Evolutionary conservation across 2,797 vertebrate species (phyloP).

Genomic region (Miichthys miiuy): DNA sequence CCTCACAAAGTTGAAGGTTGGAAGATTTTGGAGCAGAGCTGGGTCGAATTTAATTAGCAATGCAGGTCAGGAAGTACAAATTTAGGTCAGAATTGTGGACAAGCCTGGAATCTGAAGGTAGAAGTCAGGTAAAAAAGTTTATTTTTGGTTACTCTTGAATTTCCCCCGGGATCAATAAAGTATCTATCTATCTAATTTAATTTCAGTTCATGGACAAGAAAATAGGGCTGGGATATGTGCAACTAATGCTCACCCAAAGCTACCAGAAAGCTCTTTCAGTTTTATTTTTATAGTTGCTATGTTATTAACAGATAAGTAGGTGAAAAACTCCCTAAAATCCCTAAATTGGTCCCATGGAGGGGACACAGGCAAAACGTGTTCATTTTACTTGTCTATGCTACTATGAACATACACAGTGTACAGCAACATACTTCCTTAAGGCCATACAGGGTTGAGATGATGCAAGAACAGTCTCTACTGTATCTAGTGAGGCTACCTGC

Average conservation of each 20-base stretch:
- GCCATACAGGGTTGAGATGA: constrained; percentile 2
- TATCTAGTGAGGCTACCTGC: constrained; percentile 64
- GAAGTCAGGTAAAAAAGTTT: not conserved
- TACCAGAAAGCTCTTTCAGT: not conserved
- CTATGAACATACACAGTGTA: constrained; percentile 2
- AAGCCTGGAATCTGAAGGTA: not conserved
- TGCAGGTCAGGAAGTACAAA: constrained; percentile 41
- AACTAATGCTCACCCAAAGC: too few relatives aligned
- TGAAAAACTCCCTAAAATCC: too few relatives aligned
- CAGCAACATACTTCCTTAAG: constrained; percentile 4
- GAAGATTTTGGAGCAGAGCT: constrained; percentile 27
- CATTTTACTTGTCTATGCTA: not conserved
- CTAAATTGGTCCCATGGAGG: too few relatives aligned
- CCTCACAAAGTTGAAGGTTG: constrained; percentile 40
- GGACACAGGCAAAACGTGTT: not conserved
- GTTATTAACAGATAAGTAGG: too few relatives aligned
- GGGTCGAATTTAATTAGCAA: constrained; percentile 65
- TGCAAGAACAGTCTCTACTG: constrained; percentile 16
- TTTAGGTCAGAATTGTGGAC: constrained; percentile 36
- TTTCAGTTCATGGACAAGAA: not conserved
- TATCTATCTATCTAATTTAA: not conserved
- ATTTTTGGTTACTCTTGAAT: not conserved
- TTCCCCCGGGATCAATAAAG: too few relatives aligned
- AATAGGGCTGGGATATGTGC: not conserved
- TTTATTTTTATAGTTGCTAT: too few relatives aligned